These are phyloP conservation scores for Drosophila virilis DNA, from an alignment of 1,140 invertebrate species.

Conservation along the genomic window DNA sequence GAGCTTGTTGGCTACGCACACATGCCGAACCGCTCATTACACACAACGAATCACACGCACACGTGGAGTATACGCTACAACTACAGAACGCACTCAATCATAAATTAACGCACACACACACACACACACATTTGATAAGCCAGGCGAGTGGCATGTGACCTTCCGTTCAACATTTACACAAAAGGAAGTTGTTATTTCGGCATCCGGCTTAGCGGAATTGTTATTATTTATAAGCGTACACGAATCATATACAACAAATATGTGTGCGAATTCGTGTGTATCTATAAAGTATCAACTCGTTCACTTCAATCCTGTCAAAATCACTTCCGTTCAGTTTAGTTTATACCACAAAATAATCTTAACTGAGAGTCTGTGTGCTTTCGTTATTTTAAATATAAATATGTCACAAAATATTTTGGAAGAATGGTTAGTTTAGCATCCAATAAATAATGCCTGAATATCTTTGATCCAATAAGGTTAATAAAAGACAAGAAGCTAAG, in stretches of 20 bases:
- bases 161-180: conserved; percentile 72
- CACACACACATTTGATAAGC: conserved; percentile 30
- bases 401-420: too few species aligned
- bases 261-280: neutral
- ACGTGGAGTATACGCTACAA: conserved; percentile 13
- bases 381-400: too few species aligned
- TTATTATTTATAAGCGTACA: conserved; percentile 72
- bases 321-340: conserved; percentile 17
- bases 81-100: conserved; percentile 71
- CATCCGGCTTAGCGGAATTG: conserved; percentile 77
- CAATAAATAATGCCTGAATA: too few species aligned
- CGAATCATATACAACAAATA: conserved; percentile 8
- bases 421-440: too few species aligned
- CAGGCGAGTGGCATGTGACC: conserved; percentile 67
- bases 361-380: neutral
- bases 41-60: conserved; percentile 9
- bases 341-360: neutral
- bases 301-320: conserved; percentile 23
- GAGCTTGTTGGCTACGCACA: conserved; percentile 24
- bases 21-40: conserved; percentile 36
- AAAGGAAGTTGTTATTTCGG: conserved; percentile 80
- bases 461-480: too few species aligned
- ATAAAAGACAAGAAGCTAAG: too few species aligned
- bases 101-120: conserved; percentile 63
- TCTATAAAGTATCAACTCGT: conserved; percentile 3